Percentiles rank a stretch among this genome's conserved stretches.
phyloP scores from a whole-genome alignment of 2,797 vertebrate species.

The Lithobates sylvaticus region DNA sequence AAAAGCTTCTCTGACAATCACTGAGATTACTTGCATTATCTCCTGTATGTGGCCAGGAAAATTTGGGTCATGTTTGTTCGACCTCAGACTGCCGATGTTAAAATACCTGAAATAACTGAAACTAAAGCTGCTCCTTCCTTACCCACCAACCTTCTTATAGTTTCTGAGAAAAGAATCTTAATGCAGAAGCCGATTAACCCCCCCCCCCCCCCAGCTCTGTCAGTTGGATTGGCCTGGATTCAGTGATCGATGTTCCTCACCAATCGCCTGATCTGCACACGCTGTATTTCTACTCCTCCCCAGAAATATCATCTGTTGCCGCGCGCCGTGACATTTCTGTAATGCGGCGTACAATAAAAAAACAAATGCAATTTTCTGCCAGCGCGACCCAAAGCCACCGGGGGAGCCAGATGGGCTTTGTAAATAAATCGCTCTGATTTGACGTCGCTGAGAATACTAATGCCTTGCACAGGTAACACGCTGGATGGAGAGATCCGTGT shows the following conservation, averaged over 20 bases:
- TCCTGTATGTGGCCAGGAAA: too few species aligned
- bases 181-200: neutral
- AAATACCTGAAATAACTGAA: too few species aligned
- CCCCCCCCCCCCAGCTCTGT: neutral
- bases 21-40: too few species aligned
- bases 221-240: neutral
- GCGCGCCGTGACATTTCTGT: conserved; percentile 55
- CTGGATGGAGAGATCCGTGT: neutral
- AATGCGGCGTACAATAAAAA: conserved; percentile 55
- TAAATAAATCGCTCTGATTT: conserved; percentile 46
- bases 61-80: too few species aligned
- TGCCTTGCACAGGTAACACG: neutral
- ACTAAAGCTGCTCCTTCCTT: too few species aligned
- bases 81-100: too few species aligned
- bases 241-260: conserved; percentile 11
- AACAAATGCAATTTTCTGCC: conserved; percentile 58
- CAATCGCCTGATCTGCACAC: conserved; percentile 14
- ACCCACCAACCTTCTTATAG: too few species aligned
- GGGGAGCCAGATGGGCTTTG: conserved; percentile 52
- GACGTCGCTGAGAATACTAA: conserved; percentile 50
- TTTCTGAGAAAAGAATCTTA: neutral
- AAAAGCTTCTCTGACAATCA: too few species aligned
- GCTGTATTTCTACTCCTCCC: conserved; percentile 12
- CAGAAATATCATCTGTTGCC: conserved; percentile 56
- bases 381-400: conserved; percentile 26